Evolutionary conservation across 2,797 vertebrate genomes (phyloP).

Genomic region (Apogon hyalosoma): DNA sequence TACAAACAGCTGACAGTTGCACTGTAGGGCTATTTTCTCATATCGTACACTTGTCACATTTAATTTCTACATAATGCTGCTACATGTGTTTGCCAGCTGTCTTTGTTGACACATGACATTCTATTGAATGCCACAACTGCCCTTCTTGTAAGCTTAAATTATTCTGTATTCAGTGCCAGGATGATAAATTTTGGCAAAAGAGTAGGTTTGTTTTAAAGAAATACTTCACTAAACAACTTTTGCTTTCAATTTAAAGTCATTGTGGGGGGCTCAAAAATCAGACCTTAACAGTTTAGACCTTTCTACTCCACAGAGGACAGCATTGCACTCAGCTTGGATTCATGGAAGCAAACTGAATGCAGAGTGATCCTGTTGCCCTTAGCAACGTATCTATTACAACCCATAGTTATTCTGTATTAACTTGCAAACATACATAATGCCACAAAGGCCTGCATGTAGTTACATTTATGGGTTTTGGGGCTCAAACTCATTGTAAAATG

Average conservation of each 20-base stretch:
- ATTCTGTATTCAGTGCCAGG: background rate
- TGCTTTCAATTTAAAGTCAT: background rate
- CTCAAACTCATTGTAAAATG: no score
- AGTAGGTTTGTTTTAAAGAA: conserved; percentile 3
- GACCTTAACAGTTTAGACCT: background rate
- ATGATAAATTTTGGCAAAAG: background rate
- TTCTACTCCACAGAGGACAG: conserved; percentile 2
- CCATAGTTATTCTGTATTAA: no score
- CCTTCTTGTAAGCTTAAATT: conserved; percentile 7
- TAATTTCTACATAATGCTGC: conserved; percentile 21
- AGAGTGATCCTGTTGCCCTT: no score
- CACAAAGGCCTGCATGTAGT: no score
- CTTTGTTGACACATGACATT: conserved; percentile 16
- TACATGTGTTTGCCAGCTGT: conserved; percentile 21
- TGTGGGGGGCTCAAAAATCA: conserved; percentile 1
- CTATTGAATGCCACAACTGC: conserved; percentile 5
- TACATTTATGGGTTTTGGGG: no score
- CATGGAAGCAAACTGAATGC: no score
- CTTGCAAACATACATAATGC: no score
- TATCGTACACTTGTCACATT: conserved; percentile 35
- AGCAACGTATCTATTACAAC: no score
- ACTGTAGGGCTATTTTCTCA: conserved; percentile 28
- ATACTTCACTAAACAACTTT: conserved; percentile 3
- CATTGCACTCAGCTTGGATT: background rate
- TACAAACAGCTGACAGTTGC: conserved; percentile 37